These are phyloP conservation scores for Cotesia glomerata DNA, from an alignment of 1,140 invertebrate species.

Conservation along the genomic window DNA sequence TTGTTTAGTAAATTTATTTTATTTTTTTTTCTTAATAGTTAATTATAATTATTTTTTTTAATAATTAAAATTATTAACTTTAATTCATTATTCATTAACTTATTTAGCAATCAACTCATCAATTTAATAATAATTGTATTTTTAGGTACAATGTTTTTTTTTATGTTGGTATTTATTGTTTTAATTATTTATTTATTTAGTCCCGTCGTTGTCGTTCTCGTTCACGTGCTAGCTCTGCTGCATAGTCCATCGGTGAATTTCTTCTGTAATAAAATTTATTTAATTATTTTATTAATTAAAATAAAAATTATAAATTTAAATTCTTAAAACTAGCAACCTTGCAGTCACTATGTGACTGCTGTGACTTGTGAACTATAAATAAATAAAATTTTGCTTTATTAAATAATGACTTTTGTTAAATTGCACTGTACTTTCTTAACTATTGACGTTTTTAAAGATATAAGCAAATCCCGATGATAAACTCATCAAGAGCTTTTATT, in stretches of 20 bases:
- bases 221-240: slow-evolving; percentile 58
- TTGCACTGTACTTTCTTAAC: too few species aligned
- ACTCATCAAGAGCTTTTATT: too few species aligned
- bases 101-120: not conserved
- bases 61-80: not conserved
- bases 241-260: slow-evolving; percentile 58
- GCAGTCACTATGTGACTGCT: too few species aligned
- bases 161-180: slow-evolving; percentile 28
- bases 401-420: too few species aligned
- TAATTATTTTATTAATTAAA: not conserved
- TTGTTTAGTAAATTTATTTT: not conserved
- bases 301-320: too few species aligned
- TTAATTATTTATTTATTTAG: slow-evolving; percentile 32
- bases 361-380: too few species aligned
- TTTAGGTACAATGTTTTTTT: slow-evolving; percentile 39
- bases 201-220: slow-evolving; percentile 59
- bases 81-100: too few species aligned
- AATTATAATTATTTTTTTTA: not conserved
- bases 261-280: slow-evolving; percentile 42
- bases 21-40: not conserved
- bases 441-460: too few species aligned
- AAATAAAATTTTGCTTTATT: too few species aligned
- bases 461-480: too few species aligned
- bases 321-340: too few species aligned
- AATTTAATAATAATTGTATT: not conserved